Evolutionary conservation across 2,797 vertebrate species (phyloP), one percentile per base, ranked within the genome.

Genomic region (Manis javanica): DNA sequence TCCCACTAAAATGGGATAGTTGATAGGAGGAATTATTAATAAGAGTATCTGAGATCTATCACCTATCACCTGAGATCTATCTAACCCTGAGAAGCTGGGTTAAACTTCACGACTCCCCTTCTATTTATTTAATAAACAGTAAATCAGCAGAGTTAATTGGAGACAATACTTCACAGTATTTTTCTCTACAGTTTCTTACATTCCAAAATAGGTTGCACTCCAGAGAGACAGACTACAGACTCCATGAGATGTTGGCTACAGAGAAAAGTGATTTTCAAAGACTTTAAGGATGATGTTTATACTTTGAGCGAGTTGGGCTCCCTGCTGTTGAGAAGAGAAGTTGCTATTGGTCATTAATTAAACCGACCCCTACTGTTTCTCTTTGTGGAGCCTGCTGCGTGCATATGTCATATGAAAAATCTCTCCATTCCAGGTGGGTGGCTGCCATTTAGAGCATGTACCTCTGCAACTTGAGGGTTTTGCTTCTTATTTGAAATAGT

Each of bases 271-370:
- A 68, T 69, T 93, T 78, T 42, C 14, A 26, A 86, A 53, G 85
- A 79, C 37, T 83, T 88, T 84, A 75, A 79, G 69, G 57, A 69
- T 66, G 37, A 24, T 0, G 1, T 92, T 90, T 86, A 82, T 75
- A 82, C 85, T 90, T 86, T 93, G 95, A 92, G 91, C 31, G 64
- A 81, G 34, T 64, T 72, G 69, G 31, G 71, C 53, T 72, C 46
- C 57, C 89, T 83, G 39, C 34, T 51, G 31, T 21, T 55, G 71
- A 72, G 34, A 1, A 21, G 37, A 77, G 66, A 59, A 51, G 34
- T 51, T 42, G 72, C 31, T 14, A 1, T 51, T 61, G 87, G 72
- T n/a, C 51, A 46, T 85, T 97, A 96, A 93, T 93, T 95, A 95
- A 69, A 42, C 10, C 72, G 31, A 2, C 3, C 34, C 63, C 90